Evolutionary conservation across 2,888 invertebrate genomes (phyloP).

Genomic region (Macaria liturata): DNA sequence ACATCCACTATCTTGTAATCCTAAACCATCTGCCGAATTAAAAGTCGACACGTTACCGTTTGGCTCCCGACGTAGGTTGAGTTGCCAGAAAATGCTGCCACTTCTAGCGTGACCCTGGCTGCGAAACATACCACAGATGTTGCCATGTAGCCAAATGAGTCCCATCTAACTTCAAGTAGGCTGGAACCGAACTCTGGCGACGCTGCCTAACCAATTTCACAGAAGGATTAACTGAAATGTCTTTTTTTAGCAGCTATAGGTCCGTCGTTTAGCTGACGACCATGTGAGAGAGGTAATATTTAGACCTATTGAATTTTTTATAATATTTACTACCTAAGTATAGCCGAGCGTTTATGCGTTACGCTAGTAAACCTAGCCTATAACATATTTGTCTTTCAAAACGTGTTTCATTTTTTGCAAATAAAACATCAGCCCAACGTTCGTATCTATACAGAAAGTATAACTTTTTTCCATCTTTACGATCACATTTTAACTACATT

Average conservation of each 20-base stretch:
- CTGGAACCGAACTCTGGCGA: slow-evolving; percentile 49
- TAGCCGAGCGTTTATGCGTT: too few relatives aligned
- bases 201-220: slow-evolving; percentile 33
- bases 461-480: too few relatives aligned
- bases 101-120: slow-evolving; percentile 43
- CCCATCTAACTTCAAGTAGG: slow-evolving; percentile 49
- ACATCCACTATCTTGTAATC: slow-evolving; percentile 41
- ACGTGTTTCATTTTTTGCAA: too few relatives aligned
- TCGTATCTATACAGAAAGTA: too few relatives aligned
- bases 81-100: slow-evolving; percentile 60
- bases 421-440: too few relatives aligned
- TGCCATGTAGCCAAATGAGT: slow-evolving; percentile 60
- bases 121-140: slow-evolving; percentile 62
- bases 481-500: too few relatives aligned
- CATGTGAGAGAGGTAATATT: too few relatives aligned
- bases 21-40: slow-evolving; percentile 50
- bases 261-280: too few relatives aligned
- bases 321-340: too few relatives aligned
- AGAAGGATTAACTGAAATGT: slow-evolving; percentile 23
- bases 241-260: slow-evolving; percentile 16
- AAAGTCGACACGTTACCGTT: slow-evolving; percentile 53
- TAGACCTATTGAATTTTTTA: too few relatives aligned
- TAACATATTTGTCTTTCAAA: too few relatives aligned
- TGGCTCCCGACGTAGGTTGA: slow-evolving; percentile 49
- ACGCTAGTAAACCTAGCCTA: too few relatives aligned